Base-by-base conservation (phyloP, 2,797 vertebrate genomes). In the Calcarius lapponicus region DNA sequence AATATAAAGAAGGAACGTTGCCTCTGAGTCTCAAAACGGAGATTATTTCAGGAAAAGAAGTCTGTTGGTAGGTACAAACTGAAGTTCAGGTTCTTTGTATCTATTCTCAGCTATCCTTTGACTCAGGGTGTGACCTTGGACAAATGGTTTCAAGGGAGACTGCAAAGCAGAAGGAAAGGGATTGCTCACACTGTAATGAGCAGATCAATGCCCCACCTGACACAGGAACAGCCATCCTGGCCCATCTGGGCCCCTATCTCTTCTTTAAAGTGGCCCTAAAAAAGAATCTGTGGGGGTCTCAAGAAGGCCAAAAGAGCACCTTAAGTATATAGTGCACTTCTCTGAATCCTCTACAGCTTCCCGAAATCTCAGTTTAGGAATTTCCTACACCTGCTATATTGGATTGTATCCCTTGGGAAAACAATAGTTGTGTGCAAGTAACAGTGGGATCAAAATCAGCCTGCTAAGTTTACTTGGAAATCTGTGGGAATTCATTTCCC, bases 61-160 rank as follows among this genome's bases (percentile, higher is more conserved):
- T 56, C 80, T 75, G 34, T 42, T 45, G 47, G 47, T 45, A 86
- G 32, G 34, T 62, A 58, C 62, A 88, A 62, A 31, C n/a, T 64
- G 32, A 60, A 76, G 62, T 66, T 88, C 40, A 73, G 29, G 79
- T 48, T 38, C 48, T 74, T 89, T 91, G 18, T 86, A 16, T 70
- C 86, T 92, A 32, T 92, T 96, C 78, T 70, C 76, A 93, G 83
- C 71, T 76, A 4, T 81, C 9, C 54, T 86, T 88, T 79, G 66
- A n/a, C 66, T 86, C 66, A 7, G 36, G 29, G 6, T 81, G 54
- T 75, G 90, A 93, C 88, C 82, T 95, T 66, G 88, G 88, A 86
- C 70, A 80, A 50, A 64, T 28, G 3, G 47, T 81, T 94, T 91
- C 69, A 86, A 93, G 75, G 47, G 43, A 78, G 8, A 32, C 47